These are phyloP conservation scores for Oscheius onirici DNA, from an alignment of 2,888 invertebrate genomes.

Conservation along the genomic window DNA sequence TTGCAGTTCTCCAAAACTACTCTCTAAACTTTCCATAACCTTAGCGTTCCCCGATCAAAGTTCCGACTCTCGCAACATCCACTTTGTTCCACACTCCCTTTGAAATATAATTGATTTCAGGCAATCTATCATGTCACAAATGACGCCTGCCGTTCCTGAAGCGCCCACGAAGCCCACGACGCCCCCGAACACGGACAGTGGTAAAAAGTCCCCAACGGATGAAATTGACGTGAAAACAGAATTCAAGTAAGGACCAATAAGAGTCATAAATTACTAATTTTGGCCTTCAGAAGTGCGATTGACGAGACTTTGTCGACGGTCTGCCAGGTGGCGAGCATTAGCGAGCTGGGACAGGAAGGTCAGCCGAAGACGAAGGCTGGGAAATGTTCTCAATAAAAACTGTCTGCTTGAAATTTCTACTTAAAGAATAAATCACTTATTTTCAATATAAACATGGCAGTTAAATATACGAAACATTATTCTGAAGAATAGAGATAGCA, in stretches of 20 bases:
- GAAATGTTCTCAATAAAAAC: not conserved
- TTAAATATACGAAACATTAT: not conserved
- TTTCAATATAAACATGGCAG: slow-evolving; percentile 18
- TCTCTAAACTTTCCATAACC: not conserved
- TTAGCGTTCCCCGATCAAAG: not conserved
- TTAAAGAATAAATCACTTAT: slow-evolving; percentile 9
- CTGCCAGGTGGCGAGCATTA: slow-evolving; percentile 26
- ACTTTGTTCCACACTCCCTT: not conserved
- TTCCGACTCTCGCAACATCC: too few species aligned
- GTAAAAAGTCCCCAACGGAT: slow-evolving; percentile 21
- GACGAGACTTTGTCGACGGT: slow-evolving; percentile 31
- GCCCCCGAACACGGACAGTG: not conserved
- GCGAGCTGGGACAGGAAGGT: slow-evolving; percentile 9
- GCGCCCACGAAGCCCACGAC: slow-evolving; percentile 1
- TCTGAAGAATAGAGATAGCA: slow-evolving; percentile 11
- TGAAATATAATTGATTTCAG: not conserved
- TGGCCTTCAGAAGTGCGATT: slow-evolving; percentile 25
- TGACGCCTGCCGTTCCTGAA: slow-evolving; percentile 18
- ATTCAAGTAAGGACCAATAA: slow-evolving; percentile 10
- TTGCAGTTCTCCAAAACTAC: too few species aligned
- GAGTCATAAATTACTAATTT: not conserved
- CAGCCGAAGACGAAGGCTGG: not conserved
- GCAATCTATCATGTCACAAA: slow-evolving; percentile 9
- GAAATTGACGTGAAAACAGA: slow-evolving; percentile 29
- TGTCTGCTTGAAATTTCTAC: not conserved